A percentile compares a stretch with the other conserved stretches of the same genome.
phyloP scores from a whole-genome alignment of 2,888 invertebrate species.

The Ephialtes manifestator region DNA sequence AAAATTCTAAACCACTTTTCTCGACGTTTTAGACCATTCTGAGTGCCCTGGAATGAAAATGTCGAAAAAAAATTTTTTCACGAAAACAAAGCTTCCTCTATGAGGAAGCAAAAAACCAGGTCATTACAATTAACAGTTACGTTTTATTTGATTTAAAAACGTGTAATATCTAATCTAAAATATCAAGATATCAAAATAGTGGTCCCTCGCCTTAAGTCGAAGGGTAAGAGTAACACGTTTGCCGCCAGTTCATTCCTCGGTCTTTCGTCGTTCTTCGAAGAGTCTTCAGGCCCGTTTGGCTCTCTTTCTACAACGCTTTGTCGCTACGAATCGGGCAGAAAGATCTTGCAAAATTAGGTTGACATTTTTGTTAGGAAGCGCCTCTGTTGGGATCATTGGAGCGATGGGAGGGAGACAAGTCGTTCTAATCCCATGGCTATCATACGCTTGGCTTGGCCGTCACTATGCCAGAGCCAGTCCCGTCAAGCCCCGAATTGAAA shows the following conservation, averaged over 20 bases:
- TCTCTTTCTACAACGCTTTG: conserved; percentile 48
- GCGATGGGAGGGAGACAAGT: conserved; percentile 72
- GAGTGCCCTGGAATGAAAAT: too few relatives aligned
- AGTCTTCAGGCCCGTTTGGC: conserved; percentile 9
- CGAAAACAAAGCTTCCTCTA: too few relatives aligned
- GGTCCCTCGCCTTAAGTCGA: neutral
- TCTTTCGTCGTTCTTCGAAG: conserved; percentile 34
- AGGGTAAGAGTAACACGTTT: neutral
- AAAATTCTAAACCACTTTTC: too few relatives aligned
- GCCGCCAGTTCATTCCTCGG: conserved; percentile 37
- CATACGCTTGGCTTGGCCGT: conserved; percentile 80
- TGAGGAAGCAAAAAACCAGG: too few relatives aligned
- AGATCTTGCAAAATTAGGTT: conserved; percentile 84
- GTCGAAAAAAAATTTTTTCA: too few relatives aligned
- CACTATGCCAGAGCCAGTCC: conserved; percentile 75
- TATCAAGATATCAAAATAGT: too few relatives aligned
- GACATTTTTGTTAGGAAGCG: conserved; percentile 80
- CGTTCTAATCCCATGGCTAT: conserved; percentile 82
- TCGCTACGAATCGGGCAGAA: conserved; percentile 72
- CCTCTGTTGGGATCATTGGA: conserved; percentile 74
- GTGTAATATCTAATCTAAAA: too few relatives aligned
- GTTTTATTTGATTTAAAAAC: too few relatives aligned
- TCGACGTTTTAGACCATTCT: too few relatives aligned
- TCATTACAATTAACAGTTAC: too few relatives aligned
- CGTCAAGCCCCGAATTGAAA: conserved; percentile 77